Base-by-base conservation (phyloP, 35 echinoderm and acorn worm genomes). In the Apostichopus californicus region DNA sequence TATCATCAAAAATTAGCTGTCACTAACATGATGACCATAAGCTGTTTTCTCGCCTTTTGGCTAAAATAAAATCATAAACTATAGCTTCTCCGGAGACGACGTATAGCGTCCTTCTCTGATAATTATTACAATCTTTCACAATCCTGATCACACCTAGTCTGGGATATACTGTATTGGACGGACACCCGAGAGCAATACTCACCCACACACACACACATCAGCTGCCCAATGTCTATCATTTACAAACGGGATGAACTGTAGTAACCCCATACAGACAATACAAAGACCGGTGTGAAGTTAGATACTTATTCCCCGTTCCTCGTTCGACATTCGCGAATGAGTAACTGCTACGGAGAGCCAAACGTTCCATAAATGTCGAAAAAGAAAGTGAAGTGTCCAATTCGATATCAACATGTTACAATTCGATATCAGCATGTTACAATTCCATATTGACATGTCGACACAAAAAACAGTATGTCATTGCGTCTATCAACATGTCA, bases 21-120 rank as follows among this genome's bases (percentile, higher is more conserved):
- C 15, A 75, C 81, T 85, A 85, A 85, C 57, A 85, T 85, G 81
- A 58, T 85, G 81, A 85, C 81, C 81, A 85, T 85, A 59, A 85
- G 81, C 81, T 21, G 15, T 85, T 23, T 85, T 85, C 81, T 85
- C 81, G 81, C 81, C 81, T 85, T 85, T 58, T 85, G 81, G 81
- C 81, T 58, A 85, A 9, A 85, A 57, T 8, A 58, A 12, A 61
- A 22, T 21, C 56, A 18, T 85, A 52, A 55, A 25, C n/a, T 20
- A 20, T 60, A 57, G 55, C 17, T 85, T 59, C n/a, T 85, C 20
- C 23, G 20, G 20, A 17, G 23, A 56, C 15, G 81, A 12, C n/a
- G n/a, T n/a, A 18, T 75, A 85, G 81, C 22, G 57, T 85, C n/a
- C 34, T 46, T 46, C 57, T 58, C 54, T 85, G 55, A 85, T 85